phyloP scores from a whole-genome alignment of 2,797 vertebrate species.

The Avahi laniger region DNA sequence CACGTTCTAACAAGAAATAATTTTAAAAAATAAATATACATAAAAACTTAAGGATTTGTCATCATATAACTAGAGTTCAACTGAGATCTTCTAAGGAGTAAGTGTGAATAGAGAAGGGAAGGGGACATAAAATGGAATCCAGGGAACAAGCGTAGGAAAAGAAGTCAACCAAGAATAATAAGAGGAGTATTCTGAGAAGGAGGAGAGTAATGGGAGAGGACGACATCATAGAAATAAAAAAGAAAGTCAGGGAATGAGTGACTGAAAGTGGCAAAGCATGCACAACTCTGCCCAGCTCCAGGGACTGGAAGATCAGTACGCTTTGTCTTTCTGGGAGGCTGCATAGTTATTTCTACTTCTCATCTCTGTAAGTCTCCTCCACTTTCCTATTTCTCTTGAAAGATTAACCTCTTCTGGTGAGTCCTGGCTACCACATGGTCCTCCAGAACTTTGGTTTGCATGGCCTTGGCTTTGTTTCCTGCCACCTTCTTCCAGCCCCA shows the following conservation, averaged over 20 bases:
- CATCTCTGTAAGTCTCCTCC: background rate
- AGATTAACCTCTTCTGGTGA: background rate
- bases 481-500: background rate
- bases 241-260: background rate
- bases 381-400: background rate
- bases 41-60: background rate
- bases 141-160: background rate
- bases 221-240: background rate
- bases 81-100: background rate
- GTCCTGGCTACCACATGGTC: background rate
- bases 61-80: background rate
- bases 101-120: background rate
- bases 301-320: background rate
- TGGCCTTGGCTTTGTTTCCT: background rate
- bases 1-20: background rate
- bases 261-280: background rate
- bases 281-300: background rate
- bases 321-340: background rate
- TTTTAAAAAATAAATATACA: background rate
- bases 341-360: background rate
- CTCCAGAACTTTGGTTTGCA: background rate
- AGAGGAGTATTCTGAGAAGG: background rate
- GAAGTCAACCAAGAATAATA: background rate
- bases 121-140: background rate
- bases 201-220: background rate